Percentiles rank a stretch among this genome's conserved stretches.
Conservation (phyloP, 2,888 invertebrate species). For the Diabrotica balteata region DNA sequence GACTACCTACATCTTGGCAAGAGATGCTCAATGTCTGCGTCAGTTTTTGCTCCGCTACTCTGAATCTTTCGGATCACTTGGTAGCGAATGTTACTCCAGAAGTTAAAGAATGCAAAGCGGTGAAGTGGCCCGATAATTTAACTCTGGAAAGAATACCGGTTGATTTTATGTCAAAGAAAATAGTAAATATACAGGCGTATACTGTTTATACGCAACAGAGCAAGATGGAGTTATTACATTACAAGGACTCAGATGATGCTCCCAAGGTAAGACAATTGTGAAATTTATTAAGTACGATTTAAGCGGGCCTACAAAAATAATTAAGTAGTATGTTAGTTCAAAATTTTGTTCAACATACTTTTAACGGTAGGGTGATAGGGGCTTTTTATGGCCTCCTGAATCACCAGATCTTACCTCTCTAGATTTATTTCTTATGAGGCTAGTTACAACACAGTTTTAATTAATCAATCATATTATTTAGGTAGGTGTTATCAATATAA, state of each 20-base stretch:
- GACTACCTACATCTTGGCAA: constrained; percentile 79
- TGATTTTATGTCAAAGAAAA: constrained; percentile 61
- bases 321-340: no score
- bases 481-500: no score
- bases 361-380: no score
- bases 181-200: constrained; percentile 61
- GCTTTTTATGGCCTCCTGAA: no score
- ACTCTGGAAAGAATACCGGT: constrained; percentile 53
- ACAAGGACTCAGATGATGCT: constrained; percentile 71
- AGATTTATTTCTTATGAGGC: no score
- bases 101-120: constrained; percentile 72
- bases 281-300: background rate
- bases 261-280: constrained; percentile 65
- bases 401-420: no score
- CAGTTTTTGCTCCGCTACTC: constrained; percentile 76
- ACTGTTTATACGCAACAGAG: constrained; percentile 72
- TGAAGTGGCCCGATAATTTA: constrained; percentile 66
- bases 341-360: no score
- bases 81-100: constrained; percentile 70
- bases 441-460: no score
- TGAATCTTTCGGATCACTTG: constrained; percentile 64
- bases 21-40: constrained; percentile 81
- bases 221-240: constrained; percentile 84
- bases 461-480: no score
- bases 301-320: no score